A percentile compares a stretch with the other conserved stretches of the same genome.
Evolutionary conservation across 2,888 invertebrate species (phyloP).

Genomic region (Galerucella nymphaeae): DNA sequence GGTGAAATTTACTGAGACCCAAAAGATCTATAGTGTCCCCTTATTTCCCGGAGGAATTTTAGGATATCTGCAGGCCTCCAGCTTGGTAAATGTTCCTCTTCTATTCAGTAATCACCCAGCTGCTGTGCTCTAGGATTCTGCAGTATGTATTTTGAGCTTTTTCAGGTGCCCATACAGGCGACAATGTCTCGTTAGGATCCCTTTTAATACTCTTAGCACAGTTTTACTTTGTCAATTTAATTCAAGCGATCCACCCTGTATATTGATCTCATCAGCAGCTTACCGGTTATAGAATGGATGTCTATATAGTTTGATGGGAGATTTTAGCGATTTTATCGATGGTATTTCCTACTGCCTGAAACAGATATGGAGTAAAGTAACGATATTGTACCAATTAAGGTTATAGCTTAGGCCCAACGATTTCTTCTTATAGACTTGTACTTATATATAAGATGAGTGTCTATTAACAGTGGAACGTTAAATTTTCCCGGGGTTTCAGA

Average conservation of each 20-base stretch:
- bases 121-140: no score
- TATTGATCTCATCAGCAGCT: constrained; percentile 5
- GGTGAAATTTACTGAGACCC: no score
- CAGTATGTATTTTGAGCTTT: no score
- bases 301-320: constrained; percentile 59
- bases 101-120: no score
- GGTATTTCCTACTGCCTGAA: constrained; percentile 53
- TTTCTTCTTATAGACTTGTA: constrained; percentile 38
- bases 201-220: no score
- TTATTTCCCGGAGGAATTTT: no score
- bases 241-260: background rate
- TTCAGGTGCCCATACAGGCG: no score
- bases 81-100: no score
- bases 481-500: constrained; percentile 30
- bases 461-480: constrained; percentile 40
- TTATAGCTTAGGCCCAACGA: constrained; percentile 51
- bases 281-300: constrained; percentile 40
- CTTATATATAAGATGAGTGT: constrained; percentile 33
- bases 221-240: no score
- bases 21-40: no score
- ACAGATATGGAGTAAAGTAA: constrained; percentile 57
- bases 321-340: constrained; percentile 57
- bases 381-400: constrained; percentile 60
- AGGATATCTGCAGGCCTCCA: no score
- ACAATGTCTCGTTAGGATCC: no score